phyloP scores from a whole-genome alignment of 1,140 invertebrate genomes.

The Tetragonula clypearis region DNA sequence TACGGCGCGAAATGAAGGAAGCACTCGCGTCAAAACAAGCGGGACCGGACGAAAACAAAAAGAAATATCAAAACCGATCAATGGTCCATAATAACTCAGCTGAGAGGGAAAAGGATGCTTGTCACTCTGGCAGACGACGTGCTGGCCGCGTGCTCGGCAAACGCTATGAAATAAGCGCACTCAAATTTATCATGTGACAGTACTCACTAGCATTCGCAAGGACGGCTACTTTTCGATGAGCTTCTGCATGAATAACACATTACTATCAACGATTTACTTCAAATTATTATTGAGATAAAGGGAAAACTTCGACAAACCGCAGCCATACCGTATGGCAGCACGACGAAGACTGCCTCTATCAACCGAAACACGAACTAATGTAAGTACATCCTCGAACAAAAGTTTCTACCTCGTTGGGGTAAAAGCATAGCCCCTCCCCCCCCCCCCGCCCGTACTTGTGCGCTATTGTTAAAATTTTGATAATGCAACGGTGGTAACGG shows the following conservation, averaged over 20 bases:
- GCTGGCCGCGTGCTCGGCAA: slow-evolving; percentile 60
- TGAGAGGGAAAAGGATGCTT: slow-evolving; percentile 59
- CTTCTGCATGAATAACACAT: slow-evolving; percentile 39
- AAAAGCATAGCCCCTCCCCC: neutral
- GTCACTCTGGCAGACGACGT: slow-evolving; percentile 71
- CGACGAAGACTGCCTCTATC: slow-evolving; percentile 74
- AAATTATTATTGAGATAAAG: slow-evolving; percentile 38
- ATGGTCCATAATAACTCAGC: slow-evolving; percentile 36
- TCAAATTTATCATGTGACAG: neutral
- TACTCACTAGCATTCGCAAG: slow-evolving; percentile 42
- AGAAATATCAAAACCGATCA: slow-evolving; percentile 2
- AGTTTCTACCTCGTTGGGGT: slow-evolving; percentile 29
- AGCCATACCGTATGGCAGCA: slow-evolving; percentile 72
- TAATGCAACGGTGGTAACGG: neutral
- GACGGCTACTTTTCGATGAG: slow-evolving; percentile 22
- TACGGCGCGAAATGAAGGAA: neutral
- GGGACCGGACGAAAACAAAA: neutral
- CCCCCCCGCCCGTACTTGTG: neutral
- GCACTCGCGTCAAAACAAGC: neutral
- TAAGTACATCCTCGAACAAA: slow-evolving; percentile 66
- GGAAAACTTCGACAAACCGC: slow-evolving; percentile 51
- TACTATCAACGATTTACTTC: slow-evolving; percentile 30
- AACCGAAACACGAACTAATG: slow-evolving; percentile 68
- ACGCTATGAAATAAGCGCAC: neutral
- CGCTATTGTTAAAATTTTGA: neutral